Evolutionary conservation across 2,797 vertebrate genomes (phyloP), one percentile per base, ranked within the genome.

Genomic region (Siniperca scherzeri): DNA sequence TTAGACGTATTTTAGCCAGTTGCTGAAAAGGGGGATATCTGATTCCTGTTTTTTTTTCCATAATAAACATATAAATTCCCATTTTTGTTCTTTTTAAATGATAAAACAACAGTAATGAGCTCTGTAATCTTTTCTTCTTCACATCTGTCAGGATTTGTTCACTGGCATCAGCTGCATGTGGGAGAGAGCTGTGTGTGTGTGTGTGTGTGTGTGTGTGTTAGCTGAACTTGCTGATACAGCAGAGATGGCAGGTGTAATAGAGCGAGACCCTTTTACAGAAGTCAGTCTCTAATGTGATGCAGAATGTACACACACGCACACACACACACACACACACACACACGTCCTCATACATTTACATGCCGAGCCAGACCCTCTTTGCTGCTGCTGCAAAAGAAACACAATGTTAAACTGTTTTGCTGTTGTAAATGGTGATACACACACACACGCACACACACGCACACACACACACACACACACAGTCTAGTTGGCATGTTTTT

Each of bases 221-320:
- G 74, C 44, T 61, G 38, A 80, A 78, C 14, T 42, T 90, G 92
- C 91, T 92, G 90, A 92, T 84, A 46, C 77, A 84, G 92, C 90
- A 90, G 50, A 48, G 82, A 73, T 59, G 77, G 55, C 52, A 62
- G 62, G 74, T 87, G 78, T 82, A 77, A 79, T 46, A 78, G 82
- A 87, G 73, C 44, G 62, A 79, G 66, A 81, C 72, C 61, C 60
- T 72, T 81, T 78, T 38, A 76, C 38, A 71, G 27, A 74, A 80
- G 83, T 64, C 88, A 84, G 70, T 57, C 57, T 65, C 36, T 61
- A 71, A 83, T 74, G 67, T 57, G 46, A 83, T 75, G 76, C 75
- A 81, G 70, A 52, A 33, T 5, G 7, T 1, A 36, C 59, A 64
- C 60, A 44, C 69, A 55, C 50, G 33, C 61, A 55, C 72, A 42